Evolutionary conservation across 2,888 invertebrate genomes (phyloP).

Genomic region (Congeria kusceri): DNA sequence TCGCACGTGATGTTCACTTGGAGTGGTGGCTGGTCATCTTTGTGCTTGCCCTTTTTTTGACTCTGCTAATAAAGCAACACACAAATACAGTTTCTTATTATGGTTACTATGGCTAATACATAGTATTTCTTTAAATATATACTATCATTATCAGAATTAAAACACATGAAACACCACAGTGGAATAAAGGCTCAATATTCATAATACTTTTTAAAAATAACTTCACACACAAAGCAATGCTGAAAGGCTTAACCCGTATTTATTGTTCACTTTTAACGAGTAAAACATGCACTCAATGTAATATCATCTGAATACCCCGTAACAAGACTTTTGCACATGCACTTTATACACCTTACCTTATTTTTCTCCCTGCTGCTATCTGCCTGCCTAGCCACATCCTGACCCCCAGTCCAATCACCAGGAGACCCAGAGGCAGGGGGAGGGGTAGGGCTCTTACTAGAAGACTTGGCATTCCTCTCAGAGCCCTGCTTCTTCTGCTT

Average conservation of each 20-base stretch:
- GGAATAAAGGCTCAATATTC: too few relatives aligned
- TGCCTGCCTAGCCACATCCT: not conserved
- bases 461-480: conserved; percentile 43
- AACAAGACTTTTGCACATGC: too few relatives aligned
- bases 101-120: too few relatives aligned
- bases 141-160: too few relatives aligned
- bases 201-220: too few relatives aligned
- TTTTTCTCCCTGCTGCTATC: not conserved
- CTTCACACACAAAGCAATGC: too few relatives aligned
- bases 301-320: too few relatives aligned
- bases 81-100: too few relatives aligned
- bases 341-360: not conserved
- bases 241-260: not conserved
- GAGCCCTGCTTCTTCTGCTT: conserved; percentile 52
- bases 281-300: too few relatives aligned
- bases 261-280: too few relatives aligned
- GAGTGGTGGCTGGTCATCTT: conserved; percentile 44
- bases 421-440: not conserved
- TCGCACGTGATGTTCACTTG: conserved; percentile 55
- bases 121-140: too few relatives aligned
- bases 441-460: conserved; percentile 45
- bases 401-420: not conserved
- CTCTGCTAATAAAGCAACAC: conserved; percentile 34
- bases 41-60: conserved; percentile 59
- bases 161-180: too few relatives aligned